Base-by-base conservation (phyloP, 2,797 vertebrate genomes). In the Tangara arthus region DNA sequence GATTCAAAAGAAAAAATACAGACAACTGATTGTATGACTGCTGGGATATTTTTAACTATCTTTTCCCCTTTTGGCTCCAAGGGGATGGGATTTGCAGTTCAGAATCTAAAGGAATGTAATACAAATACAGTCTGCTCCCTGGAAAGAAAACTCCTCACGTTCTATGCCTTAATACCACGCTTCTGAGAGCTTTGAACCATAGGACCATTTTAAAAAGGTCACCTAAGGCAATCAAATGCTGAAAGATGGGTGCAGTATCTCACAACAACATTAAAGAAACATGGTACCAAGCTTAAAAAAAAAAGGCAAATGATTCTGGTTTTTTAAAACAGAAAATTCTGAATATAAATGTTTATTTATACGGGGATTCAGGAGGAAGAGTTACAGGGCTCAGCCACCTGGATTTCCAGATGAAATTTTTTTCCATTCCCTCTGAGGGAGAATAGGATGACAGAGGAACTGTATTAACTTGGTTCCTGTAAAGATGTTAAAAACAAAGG, bases 21-120 rank as follows among this genome's bases (percentile, higher is more conserved):
- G 97, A 97, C 97, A 97, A 96, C 95, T 96, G 97, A 97, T 97
- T 96, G 98, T 97, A 96, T 65, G 94, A 94, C 93, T 97, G 95
- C 94, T 95, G 96, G 95, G 92, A 73, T 96, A 71, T 70, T 84
- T 94, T 80, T 83, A 47, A 70, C 77, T 91, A 37, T 95, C 64
- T 92, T 75, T 82, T 91, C 89, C 94, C 93, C 69, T 79, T 90
- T 93, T 57, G 90, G 72, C 63, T 91, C 84, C 79, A 42, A 57
- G 90, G 87, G 91, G 79, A 16, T 80, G 53, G 77, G 49, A 95
- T 87, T 91, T 89, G 59, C 83, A 91, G 90, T 96, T 94, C 90
- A 92, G 78, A 69, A 59, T 94, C 93, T 94, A 92, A 60, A 93
- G 94, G 96, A 97, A 93, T 82, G 66, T 83, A 71, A 85, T 86